Evolutionary conservation across 2,797 vertebrate species (phyloP).

Genomic region (Delichon dasypus): DNA sequence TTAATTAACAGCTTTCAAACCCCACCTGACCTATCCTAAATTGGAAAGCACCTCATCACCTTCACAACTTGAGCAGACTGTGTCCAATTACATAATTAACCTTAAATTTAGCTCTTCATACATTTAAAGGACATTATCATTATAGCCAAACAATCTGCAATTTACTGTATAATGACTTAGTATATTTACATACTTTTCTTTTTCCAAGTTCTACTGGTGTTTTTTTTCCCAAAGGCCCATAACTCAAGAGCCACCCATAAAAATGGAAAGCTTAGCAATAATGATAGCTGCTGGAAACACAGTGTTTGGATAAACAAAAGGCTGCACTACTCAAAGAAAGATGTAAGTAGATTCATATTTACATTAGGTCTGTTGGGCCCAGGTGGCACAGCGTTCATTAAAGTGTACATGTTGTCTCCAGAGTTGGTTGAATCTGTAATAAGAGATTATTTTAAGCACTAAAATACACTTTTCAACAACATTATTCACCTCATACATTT

Average conservation of each 20-base stretch:
- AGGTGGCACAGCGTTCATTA: conserved; percentile 95
- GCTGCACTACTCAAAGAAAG: not conserved
- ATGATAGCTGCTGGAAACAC: not conserved
- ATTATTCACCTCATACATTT: conserved; percentile 10
- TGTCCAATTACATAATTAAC: not conserved
- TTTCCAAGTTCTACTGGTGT: not conserved
- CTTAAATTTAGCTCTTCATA: not conserved
- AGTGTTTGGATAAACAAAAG: not conserved
- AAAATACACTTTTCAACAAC: conserved; percentile 15
- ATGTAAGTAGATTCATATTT: conserved; percentile 63
- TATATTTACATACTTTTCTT: not conserved
- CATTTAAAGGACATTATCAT: not conserved
- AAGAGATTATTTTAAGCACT: conserved; percentile 45
- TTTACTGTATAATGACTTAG: not conserved
- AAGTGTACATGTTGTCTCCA: conserved; percentile 98
- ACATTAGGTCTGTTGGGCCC: conserved; percentile 95
- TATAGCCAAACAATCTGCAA: not conserved
- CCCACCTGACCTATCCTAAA: not conserved
- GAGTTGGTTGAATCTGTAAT: conserved; percentile 95
- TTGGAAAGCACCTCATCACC: not conserved
- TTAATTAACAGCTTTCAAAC: not conserved
- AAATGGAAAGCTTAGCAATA: not conserved
- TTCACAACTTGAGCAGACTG: not conserved
- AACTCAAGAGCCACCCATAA: not conserved
- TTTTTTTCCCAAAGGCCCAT: not conserved